A percentile compares a stretch with the other conserved stretches of the same genome.
Evolutionary conservation across 1,140 invertebrate genomes (phyloP).

Genomic region (Caenorhabditis inopinata): DNA sequence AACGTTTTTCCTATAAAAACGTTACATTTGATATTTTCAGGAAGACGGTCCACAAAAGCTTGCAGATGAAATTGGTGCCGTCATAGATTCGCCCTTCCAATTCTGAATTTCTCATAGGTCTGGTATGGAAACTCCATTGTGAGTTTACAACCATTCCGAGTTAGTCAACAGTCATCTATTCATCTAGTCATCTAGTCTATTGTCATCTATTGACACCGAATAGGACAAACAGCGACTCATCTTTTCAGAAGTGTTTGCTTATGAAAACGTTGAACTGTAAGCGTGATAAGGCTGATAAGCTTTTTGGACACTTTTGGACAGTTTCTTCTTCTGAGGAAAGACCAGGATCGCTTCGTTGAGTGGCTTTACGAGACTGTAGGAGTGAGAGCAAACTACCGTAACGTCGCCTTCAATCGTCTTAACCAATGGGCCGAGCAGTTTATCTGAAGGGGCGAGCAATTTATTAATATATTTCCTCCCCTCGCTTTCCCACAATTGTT

Average conservation of each 20-base stretch:
- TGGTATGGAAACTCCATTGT: background rate
- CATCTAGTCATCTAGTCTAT: no score
- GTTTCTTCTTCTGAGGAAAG: slow-evolving; percentile 90
- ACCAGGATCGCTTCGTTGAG: slow-evolving; percentile 89
- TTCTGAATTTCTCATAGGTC: background rate
- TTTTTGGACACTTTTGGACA: no score
- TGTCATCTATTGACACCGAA: no score
- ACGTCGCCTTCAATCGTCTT: slow-evolving; percentile 88
- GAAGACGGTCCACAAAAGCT: slow-evolving; percentile 80
- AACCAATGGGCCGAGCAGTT: slow-evolving; percentile 75
- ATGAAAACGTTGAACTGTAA: no score
- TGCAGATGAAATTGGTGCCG: slow-evolving; percentile 39
- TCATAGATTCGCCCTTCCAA: background rate
- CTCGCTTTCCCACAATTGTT: no score
- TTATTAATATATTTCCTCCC: no score
- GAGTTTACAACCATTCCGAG: background rate
- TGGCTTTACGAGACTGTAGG: slow-evolving; percentile 87
- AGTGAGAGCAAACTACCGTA: slow-evolving; percentile 86
- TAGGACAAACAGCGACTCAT: no score
- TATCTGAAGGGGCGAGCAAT: no score
- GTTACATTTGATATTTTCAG: no score
- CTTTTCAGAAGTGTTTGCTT: no score
- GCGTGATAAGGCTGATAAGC: slow-evolving; percentile 89
- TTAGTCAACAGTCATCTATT: no score
- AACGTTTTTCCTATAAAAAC: no score